Base-by-base conservation (phyloP, 2,113 vertebrate genomes). In the Thunnus maccoyii region DNA sequence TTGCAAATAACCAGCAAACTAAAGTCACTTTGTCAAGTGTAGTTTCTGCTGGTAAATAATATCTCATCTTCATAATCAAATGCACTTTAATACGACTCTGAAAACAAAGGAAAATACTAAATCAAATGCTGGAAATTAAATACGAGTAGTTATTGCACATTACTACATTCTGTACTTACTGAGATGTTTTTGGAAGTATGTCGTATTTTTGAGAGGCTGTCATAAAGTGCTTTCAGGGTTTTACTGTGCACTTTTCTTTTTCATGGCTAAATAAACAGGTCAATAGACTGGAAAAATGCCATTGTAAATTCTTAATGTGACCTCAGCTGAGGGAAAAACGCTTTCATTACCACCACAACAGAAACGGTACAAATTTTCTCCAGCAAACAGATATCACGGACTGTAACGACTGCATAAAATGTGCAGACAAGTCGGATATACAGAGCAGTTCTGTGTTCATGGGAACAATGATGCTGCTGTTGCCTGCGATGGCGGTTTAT, bases 241-340 rank as follows among this genome's bases (percentile, higher is more conserved):
- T 86, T 86, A 78, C 58, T 70, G 36, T 32, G 65, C 41, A 54
- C 46, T 64, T 80, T 58, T 77, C 63, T 61, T 62, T 62, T 86
- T 82, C 75, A 75, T 51, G 77, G 79, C 18, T 65, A 51, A 86
- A 79, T 72, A 85, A 85, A 80, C 48, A 57, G 81, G 76, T 86
- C 64, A 90, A 72, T 61, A 51, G 78, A 76, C 8, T 55, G 67
- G 78, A 75, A 87, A 72, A 83, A 83, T 60, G 72, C 66, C 47
- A 61, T 64, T 69, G 76, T 87, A 89, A 87, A 86, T 80, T 80
- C 47, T 85, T 87, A 90, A 64, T 88, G 82, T 18, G 88, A 81
- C 76, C 67, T 65, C 78, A 14, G 11, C 63, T 50, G 70, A 73
- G 52, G 50, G 54, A 71, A 69, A 85, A 77, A 25, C 48, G 60